A percentile compares a stretch with the other conserved stretches of the same genome.
phyloP scores from a whole-genome alignment of 1,140 invertebrate genomes.

The Adelges cooleyi region DNA sequence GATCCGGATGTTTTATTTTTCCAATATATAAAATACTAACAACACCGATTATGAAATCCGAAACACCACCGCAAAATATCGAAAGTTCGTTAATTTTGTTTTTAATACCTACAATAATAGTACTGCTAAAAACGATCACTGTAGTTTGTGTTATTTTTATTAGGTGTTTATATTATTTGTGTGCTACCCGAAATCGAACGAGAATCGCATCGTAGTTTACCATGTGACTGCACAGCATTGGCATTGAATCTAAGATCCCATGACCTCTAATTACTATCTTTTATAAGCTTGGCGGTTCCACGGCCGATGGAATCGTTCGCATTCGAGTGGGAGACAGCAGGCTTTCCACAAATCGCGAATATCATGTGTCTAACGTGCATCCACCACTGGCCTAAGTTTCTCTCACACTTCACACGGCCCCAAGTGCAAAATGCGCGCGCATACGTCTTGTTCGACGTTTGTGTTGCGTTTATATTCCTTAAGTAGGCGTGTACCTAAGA shows the following conservation, averaged over 20 bases:
- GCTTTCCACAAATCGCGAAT: background rate
- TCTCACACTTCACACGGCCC: background rate
- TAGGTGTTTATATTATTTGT: too few species aligned
- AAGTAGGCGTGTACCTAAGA: too few species aligned
- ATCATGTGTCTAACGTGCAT: background rate
- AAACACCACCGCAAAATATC: too few species aligned
- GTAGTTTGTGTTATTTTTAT: too few species aligned
- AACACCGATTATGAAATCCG: too few species aligned
- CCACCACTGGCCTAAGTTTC: background rate
- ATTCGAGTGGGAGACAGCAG: background rate
- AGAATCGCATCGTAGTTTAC: slow-evolving; percentile 8
- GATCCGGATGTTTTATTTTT: too few species aligned
- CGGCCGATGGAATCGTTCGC: background rate
- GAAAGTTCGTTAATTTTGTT: too few species aligned
- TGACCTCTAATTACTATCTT: slow-evolving; percentile 21
- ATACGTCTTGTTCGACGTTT: too few species aligned
- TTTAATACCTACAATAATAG: too few species aligned
- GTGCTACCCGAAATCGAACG: slow-evolving; percentile 12
- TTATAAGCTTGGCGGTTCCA: background rate
- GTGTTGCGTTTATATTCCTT: too few species aligned
- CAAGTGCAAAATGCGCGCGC: background rate
- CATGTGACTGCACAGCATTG: background rate
- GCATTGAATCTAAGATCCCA: slow-evolving; percentile 1
- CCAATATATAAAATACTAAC: too few species aligned
- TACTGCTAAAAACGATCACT: too few species aligned